Conservation (phyloP, 2,888 invertebrate genomes). For the Eupeodes latifasciatus region DNA sequence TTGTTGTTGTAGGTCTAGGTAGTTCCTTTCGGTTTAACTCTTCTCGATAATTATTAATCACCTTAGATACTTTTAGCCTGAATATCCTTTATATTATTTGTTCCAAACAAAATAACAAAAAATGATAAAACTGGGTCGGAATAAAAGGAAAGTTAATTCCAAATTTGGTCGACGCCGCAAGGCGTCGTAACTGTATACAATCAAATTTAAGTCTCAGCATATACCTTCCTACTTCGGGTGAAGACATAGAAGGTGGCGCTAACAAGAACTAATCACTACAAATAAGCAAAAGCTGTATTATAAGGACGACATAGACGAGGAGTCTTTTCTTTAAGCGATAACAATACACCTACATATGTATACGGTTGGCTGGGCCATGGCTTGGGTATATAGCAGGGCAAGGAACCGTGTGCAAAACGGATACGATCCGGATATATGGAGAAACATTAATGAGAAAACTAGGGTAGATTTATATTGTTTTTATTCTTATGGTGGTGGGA, state of each 20-base stretch:
- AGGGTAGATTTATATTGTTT: constrained; percentile 6
- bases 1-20: background rate
- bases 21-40: background rate
- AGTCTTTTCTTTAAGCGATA: constrained; percentile 9
- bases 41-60: constrained; percentile 71
- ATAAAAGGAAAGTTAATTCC: constrained; percentile 51
- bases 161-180: constrained; percentile 66
- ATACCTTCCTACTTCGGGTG: constrained; percentile 12
- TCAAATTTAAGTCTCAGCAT: constrained; percentile 59
- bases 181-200: constrained; percentile 61
- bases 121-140: constrained; percentile 3
- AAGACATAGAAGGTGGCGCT: constrained; percentile 63
- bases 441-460: constrained; percentile 61
- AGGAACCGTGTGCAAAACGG: constrained; percentile 8
- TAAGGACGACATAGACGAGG: constrained; percentile 48
- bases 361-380: too few species aligned
- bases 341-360: background rate
- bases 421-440: constrained; percentile 42
- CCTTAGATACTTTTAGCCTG: constrained; percentile 52
- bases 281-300: constrained; percentile 53
- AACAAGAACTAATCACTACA: constrained; percentile 76
- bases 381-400: constrained; percentile 1
- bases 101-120: background rate
- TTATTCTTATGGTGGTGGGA: background rate
- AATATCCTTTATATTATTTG: background rate